Base-by-base conservation (phyloP, 2,797 vertebrate genomes). In the Scyliorhinus canicula region DNA sequence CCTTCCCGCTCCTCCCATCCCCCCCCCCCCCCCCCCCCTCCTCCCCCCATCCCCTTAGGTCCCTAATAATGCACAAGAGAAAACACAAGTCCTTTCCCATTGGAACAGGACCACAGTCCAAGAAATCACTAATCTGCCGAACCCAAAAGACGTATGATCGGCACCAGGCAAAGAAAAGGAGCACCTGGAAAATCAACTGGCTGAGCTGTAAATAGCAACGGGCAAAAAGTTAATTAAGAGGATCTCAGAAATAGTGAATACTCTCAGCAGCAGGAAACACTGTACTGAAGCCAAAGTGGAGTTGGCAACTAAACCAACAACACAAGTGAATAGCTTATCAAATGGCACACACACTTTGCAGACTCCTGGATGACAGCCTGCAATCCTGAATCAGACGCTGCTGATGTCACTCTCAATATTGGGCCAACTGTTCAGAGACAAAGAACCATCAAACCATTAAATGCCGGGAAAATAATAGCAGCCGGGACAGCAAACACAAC, bases 221-320 rank as follows among this genome's bases (percentile, higher is more conserved):
- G 47, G 14, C 93, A 94, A 35, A 71, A 93, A 69, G 91, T 93
- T 94, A 94, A 94, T 94, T 94, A 55, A 94, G 93, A 55, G 47
- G 67, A 60, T n/a, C 31, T 90, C 52, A 90, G 52, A 90, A 16
- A 35, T 94, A 94, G 93, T 94, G 47, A 94, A 94, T 94, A 94
- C 47, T 71, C 47, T 74, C 16, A 12, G 47, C 93, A 94, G 93
- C 74, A 94, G 28, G 93, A 69, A 69, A 31, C 47, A 94, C 28
- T 74, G 44, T 74, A 9, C 71, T 71, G 93, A 19, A 71, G 67
- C 31, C 44, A 74, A 50, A 31, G 67, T 71, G 55, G 19, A 74
- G 67, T 55, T 94, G 26, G 69, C 93, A 94, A 67, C 67, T 28
- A 94, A 94, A 94, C 14, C 93, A 94, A 50, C 67, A 94, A 52